Conservation (phyloP, 1,140 invertebrate species). For the Dinoponera quadriceps region DNA sequence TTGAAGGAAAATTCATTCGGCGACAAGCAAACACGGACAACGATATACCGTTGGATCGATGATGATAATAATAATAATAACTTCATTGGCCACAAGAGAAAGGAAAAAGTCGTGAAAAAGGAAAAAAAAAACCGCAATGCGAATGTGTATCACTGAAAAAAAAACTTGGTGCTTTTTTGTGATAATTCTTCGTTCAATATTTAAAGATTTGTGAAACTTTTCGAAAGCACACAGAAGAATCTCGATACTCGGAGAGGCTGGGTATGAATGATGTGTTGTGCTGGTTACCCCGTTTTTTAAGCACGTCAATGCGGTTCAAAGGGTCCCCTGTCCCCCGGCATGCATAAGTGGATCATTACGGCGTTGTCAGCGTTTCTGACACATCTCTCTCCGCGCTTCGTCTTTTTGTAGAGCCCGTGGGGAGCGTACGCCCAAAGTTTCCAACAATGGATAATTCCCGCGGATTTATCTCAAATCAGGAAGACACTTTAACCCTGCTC, state of each 20-base stretch:
- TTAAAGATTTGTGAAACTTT: neutral
- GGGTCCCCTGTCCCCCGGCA: conserved; percentile 86
- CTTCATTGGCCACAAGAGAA: too few species aligned
- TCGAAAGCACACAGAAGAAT: neutral
- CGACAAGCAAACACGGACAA: too few species aligned
- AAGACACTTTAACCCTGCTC: conserved; percentile 84
- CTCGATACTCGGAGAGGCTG: neutral
- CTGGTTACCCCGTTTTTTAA: neutral
- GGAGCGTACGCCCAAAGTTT: conserved; percentile 88
- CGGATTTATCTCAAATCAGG: conserved; percentile 85
- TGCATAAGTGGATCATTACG: neutral
- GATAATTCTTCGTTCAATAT: neutral
- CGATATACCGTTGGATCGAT: too few species aligned
- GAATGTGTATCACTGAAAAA: too few species aligned
- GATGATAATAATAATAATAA: too few species aligned
- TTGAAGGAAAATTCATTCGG: neutral
- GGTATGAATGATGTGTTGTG: neutral
- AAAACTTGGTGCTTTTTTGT: neutral
- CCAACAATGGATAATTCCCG: conserved; percentile 89
- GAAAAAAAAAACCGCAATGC: too few species aligned
- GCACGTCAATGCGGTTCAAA: conserved; percentile 72
- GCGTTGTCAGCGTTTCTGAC: conserved; percentile 28
- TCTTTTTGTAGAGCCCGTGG: conserved; percentile 86
- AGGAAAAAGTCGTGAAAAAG: too few species aligned
- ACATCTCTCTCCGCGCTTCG: conserved; percentile 29